Evolutionary conservation across 2,888 invertebrate genomes (phyloP).

Genomic region (Anthoptus insignis): DNA sequence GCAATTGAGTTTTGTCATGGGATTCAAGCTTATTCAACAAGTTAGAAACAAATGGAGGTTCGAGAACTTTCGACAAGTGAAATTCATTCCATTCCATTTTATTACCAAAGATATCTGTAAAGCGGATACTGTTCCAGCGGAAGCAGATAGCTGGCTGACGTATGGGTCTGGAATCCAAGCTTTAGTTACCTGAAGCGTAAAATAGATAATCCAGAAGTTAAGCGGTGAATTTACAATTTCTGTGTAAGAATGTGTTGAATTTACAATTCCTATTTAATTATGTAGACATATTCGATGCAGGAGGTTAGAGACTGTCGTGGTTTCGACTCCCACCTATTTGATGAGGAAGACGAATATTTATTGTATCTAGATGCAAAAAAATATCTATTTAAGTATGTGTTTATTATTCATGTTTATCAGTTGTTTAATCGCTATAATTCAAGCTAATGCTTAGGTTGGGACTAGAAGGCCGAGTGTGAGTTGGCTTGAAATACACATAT

Average conservation of each 20-base stretch:
- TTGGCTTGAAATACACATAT: too few species aligned
- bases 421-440: too few species aligned
- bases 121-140: slow-evolving; percentile 21
- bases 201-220: slow-evolving; percentile 5
- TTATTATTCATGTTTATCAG: too few species aligned
- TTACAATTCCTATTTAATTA: not conserved
- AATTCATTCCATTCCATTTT: slow-evolving; percentile 25
- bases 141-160: slow-evolving; percentile 23
- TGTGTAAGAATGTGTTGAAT: not conserved
- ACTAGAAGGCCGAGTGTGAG: too few species aligned
- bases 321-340: too few species aligned
- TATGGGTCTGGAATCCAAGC: slow-evolving; percentile 15
- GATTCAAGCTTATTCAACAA: slow-evolving; percentile 6
- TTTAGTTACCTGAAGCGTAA: slow-evolving; percentile 22
- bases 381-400: too few species aligned
- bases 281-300: not conserved
- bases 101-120: slow-evolving; percentile 27
- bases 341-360: too few species aligned
- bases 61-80: not conserved
- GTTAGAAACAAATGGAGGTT: not conserved
- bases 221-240: not conserved
- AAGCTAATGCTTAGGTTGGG: too few species aligned
- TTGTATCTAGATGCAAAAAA: too few species aligned
- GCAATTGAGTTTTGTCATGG: too few species aligned
- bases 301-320: too few species aligned